Base-by-base conservation (phyloP, 2,888 invertebrate genomes). In the Caenorhabditis panamensis region DNA sequence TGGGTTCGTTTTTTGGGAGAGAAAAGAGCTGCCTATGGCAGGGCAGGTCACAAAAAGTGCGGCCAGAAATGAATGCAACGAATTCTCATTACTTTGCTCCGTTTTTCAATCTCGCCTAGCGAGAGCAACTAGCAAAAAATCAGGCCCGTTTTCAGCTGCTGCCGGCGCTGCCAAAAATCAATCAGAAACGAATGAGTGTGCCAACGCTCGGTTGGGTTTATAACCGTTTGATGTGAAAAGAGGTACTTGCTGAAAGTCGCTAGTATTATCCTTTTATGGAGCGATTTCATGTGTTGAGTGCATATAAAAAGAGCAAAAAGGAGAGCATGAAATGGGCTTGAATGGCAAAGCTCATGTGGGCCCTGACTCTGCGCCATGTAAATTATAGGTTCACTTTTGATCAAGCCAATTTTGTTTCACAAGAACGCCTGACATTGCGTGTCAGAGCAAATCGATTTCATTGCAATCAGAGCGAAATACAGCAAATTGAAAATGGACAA, bases 201-300 rank as follows among this genome's bases (percentile, higher is more conserved):
- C 47, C 47, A 47, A 47, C 5, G 47, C 18, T 2, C 9, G 2
- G 11, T 41, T 13, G 41, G 41, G 31, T 47, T 47, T 47, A 47
- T 47, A 47, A 47, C 47, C 51, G 41, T 20, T 49, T 68, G 51
- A 68, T 51, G 68, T 36, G 61, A 53, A 61, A 54, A 44, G 44
- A 68, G 22, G 28, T 49, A 47, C 28, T 58, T 11, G 44, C 62
- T 44, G 62, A 54, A 47, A 62, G 69, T 62, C 69, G 47, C 18
- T 24, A 26, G 59, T 58, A 69, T 71, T 71, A 71, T 62, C 53
- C 71, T 44, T 61, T 71, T 62, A 62, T 20, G 16, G 62, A 31
- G 59, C 49, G 58, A 41, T 71, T 71, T 62, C 44, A 44, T 62
- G 71, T 71, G 71, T 44, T 54, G 63, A 64, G 72, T 72, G 72